Evolutionary conservation across 2,113 vertebrate genomes (phyloP).

Genomic region (Calypte anna): DNA sequence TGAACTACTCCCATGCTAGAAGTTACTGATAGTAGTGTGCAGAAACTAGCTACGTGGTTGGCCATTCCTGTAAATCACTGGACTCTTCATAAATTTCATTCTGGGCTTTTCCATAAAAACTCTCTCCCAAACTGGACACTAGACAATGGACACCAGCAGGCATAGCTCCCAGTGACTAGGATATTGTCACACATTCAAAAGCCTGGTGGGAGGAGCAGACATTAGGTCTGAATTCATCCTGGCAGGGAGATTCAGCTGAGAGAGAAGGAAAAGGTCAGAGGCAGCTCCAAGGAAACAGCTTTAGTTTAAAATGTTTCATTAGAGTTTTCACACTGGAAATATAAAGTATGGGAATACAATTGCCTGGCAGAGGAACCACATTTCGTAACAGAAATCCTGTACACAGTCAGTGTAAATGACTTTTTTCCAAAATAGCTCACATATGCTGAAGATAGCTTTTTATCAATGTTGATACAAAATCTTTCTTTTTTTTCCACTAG

Average conservation of each 20-base stretch:
- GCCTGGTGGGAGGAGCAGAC: slow-evolving; percentile 65
- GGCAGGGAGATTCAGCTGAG: slow-evolving; percentile 35
- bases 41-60: neutral
- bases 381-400: neutral
- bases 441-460: neutral
- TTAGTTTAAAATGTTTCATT: slow-evolving; percentile 58
- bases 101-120: slow-evolving; percentile 44
- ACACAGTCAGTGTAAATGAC: neutral
- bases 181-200: slow-evolving; percentile 61
- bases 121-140: slow-evolving; percentile 39
- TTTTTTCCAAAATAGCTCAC: neutral
- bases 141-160: slow-evolving; percentile 64
- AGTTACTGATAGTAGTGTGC: neutral
- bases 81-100: slow-evolving; percentile 21
- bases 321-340: slow-evolving; percentile 44
- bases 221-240: slow-evolving; percentile 64
- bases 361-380: neutral
- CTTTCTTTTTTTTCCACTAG: neutral
- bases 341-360: slow-evolving; percentile 5
- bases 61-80: slow-evolving; percentile 37
- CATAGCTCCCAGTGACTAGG: slow-evolving; percentile 42
- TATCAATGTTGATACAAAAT: neutral
- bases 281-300: slow-evolving; percentile 64
- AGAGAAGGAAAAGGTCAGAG: slow-evolving; percentile 52
- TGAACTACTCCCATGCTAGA: neutral